phyloP scores from a whole-genome alignment of 2,888 invertebrate genomes.

The Drosophila mulleri region DNA sequence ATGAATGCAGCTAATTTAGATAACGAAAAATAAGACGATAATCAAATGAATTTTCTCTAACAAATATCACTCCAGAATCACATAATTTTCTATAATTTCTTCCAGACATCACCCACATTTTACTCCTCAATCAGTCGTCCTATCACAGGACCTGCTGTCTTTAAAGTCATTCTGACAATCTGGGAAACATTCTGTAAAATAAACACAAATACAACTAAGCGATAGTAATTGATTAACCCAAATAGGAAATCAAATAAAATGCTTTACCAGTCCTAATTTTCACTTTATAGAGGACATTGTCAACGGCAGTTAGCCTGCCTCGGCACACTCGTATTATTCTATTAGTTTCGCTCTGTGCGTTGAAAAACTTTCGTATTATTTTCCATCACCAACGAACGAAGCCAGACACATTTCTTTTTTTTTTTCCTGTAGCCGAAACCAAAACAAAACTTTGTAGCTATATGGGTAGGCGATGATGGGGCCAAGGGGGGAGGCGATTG shows the following conservation, averaged over 20 bases:
- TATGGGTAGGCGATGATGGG: conserved; percentile 9
- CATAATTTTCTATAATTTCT: too few species aligned
- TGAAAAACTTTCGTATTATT: conserved; percentile 60
- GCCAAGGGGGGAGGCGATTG: conserved; percentile 3
- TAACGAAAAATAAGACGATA: too few species aligned
- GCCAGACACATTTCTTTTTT: conserved; percentile 17
- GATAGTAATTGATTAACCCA: conserved; percentile 1
- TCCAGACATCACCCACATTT: too few species aligned
- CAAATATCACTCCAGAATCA: too few species aligned
- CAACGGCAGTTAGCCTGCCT: conserved; percentile 31
- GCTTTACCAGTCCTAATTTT: conserved; percentile 2
- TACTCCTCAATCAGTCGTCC: too few species aligned
- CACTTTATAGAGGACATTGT: conserved; percentile 18
- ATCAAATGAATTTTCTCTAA: too few species aligned
- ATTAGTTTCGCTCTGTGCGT: conserved; percentile 54
- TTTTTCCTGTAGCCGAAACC: conserved; percentile 46
- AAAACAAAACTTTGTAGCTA: conserved; percentile 61
- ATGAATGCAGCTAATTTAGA: background rate
- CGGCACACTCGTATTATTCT: conserved; percentile 31
- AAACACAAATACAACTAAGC: background rate
- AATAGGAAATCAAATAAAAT: background rate
- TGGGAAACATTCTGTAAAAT: background rate
- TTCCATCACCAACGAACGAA: conserved; percentile 27
- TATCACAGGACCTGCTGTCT: background rate
- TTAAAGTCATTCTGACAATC: too few species aligned